phyloP scores from a whole-genome alignment of 1,140 invertebrate species.

The Drosophila auraria region DNA sequence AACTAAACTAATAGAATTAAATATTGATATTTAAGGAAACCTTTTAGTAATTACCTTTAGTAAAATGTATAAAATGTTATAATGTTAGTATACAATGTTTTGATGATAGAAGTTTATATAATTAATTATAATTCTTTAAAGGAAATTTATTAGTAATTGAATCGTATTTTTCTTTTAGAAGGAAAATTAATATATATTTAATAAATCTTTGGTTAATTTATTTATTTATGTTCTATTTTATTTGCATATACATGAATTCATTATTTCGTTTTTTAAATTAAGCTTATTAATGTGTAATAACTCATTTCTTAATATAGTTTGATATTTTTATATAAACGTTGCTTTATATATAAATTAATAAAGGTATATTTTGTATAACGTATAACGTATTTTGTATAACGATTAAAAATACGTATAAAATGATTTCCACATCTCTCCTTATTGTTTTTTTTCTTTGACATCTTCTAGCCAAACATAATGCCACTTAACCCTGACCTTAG shows the following conservation, averaged over 20 bases:
- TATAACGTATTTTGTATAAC: no score
- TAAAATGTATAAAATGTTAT: no score
- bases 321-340: not conserved
- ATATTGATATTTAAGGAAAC: not conserved
- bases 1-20: no score
- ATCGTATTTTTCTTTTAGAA: not conserved
- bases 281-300: not conserved
- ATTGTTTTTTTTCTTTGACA: not conserved
- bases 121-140: no score
- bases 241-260: not conserved
- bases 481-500: slow-evolving; percentile 44
- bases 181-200: no score
- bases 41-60: no score
- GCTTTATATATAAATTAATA: no score
- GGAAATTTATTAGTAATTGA: no score
- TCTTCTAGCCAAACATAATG: slow-evolving; percentile 1
- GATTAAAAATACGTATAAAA: not conserved
- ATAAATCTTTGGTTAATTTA: no score
- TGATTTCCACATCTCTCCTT: not conserved
- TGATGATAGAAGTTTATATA: no score
- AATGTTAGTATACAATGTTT: no score
- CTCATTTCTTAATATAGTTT: not conserved
- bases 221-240: not conserved
- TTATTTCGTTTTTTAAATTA: not conserved
- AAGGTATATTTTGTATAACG: no score